These are phyloP conservation scores for Trachops cirrhosus DNA, from an alignment of 2,797 vertebrate species.

Conservation along the genomic window DNA sequence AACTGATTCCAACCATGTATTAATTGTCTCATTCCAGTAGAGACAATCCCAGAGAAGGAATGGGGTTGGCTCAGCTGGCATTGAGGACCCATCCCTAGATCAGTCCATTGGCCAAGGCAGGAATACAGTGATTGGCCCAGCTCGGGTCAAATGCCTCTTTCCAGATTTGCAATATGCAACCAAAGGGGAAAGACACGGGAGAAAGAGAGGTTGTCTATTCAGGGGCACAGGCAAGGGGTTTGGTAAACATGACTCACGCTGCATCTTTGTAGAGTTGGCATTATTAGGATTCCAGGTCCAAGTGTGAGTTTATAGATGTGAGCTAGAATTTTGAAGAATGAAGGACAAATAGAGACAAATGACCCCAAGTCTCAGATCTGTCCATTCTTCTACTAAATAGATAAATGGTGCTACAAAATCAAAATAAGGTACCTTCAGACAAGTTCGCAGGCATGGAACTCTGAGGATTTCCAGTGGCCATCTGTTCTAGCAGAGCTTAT, in stretches of 20 bases:
- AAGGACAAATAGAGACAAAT: not conserved
- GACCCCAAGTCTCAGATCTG: not conserved
- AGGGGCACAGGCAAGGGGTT: not conserved
- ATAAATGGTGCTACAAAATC: not conserved
- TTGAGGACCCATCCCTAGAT: not conserved
- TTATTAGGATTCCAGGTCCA: not conserved
- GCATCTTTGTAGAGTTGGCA: not conserved
- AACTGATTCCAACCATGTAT: not conserved
- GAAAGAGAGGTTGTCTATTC: not conserved
- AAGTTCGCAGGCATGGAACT: not conserved
- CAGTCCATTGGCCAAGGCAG: not conserved
- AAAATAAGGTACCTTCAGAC: not conserved
- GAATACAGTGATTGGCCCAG: not conserved
- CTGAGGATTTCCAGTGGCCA: not conserved
- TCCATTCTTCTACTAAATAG: not conserved
- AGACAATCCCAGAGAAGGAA: not conserved
- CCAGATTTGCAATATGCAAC: not conserved
- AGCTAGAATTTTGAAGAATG: not conserved
- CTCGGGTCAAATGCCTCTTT: not conserved
- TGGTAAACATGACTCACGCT: not conserved
- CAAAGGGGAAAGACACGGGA: not conserved
- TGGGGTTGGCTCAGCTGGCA: not conserved
- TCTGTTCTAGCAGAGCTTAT: not conserved
- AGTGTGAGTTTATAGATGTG: not conserved
- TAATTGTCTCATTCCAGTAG: not conserved